Evolutionary conservation across 2,888 invertebrate species (phyloP).

Genomic region (Sipha maydis): DNA sequence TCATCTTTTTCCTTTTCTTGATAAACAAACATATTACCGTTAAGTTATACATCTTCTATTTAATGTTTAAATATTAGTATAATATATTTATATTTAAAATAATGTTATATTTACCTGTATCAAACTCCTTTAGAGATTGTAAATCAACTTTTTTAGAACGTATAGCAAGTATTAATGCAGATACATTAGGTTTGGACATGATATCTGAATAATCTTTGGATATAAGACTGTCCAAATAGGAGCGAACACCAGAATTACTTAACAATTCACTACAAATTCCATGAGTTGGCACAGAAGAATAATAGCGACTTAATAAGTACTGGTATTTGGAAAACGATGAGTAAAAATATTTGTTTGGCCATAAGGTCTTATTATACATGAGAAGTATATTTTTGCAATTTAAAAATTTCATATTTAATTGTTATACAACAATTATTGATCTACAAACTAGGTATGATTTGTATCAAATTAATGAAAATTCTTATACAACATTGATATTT

Average conservation of each 20-base stretch:
- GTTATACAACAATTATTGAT: background rate
- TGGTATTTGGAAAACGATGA: background rate
- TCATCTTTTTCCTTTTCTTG: conserved; percentile 68
- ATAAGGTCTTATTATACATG: background rate
- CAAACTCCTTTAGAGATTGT: conserved; percentile 53
- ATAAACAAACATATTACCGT: conserved; percentile 49
- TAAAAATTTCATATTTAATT: conserved; percentile 18
- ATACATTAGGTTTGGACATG: conserved; percentile 48
- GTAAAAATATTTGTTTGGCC: background rate
- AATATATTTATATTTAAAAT: background rate
- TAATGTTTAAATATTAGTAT: background rate
- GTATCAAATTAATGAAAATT: background rate
- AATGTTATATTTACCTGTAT: conserved; percentile 32
- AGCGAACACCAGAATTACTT: conserved; percentile 30
- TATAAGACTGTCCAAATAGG: conserved; percentile 35
- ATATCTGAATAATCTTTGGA: background rate
- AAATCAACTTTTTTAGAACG: conserved; percentile 50
- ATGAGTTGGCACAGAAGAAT: background rate
- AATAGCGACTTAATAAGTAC: background rate
- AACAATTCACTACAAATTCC: background rate
- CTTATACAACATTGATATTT: background rate
- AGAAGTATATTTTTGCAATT: background rate
- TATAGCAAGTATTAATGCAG: conserved; percentile 30
- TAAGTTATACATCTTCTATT: conserved; percentile 30
- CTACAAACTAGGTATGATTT: background rate